A percentile compares a stretch with the other conserved stretches of the same genome.
Conservation (phyloP, 2,888 invertebrate genomes). For the Epsilonema sp. region DNA sequence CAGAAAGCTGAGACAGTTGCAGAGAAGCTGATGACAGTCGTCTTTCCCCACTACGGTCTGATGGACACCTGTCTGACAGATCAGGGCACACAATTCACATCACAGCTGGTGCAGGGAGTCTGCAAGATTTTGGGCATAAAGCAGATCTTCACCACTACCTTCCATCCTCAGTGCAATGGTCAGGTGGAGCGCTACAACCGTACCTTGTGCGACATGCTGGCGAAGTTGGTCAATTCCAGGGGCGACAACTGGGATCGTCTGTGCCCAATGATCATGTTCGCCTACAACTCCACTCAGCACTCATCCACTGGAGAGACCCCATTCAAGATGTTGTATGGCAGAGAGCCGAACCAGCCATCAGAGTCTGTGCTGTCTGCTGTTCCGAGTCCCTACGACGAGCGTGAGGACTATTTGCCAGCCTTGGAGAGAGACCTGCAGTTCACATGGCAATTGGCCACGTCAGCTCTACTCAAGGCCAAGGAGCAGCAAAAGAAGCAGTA, state of each 20-base stretch:
- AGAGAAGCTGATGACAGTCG: neutral
- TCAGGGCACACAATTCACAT: neutral
- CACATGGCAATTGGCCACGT: too few relatives aligned
- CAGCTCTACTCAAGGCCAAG: too few relatives aligned
- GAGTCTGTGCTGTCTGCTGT: too few relatives aligned
- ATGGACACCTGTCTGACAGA: neutral
- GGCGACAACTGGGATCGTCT: neutral
- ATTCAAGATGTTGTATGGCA: neutral
- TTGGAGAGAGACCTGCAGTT: too few relatives aligned
- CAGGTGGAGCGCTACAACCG: neutral
- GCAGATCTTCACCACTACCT: neutral
- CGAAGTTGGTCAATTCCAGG: too few relatives aligned
- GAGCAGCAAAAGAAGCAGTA: too few relatives aligned
- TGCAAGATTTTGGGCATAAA: neutral
- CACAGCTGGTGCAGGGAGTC: neutral
- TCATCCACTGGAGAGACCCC: constrained; percentile 2
- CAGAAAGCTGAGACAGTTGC: neutral
- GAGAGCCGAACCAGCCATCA: neutral
- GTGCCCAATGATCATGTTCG: neutral
- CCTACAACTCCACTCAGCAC: neutral
- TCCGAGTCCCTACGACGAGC: too few relatives aligned
- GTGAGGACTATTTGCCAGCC: too few relatives aligned
- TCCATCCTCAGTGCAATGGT: neutral
- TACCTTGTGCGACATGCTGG: neutral
- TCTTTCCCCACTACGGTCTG: neutral